A percentile compares a stretch with the other conserved stretches of the same genome.
These are phyloP conservation scores for Rhingia campestris DNA, from an alignment of 2,888 invertebrate species.

Conservation along the genomic window DNA sequence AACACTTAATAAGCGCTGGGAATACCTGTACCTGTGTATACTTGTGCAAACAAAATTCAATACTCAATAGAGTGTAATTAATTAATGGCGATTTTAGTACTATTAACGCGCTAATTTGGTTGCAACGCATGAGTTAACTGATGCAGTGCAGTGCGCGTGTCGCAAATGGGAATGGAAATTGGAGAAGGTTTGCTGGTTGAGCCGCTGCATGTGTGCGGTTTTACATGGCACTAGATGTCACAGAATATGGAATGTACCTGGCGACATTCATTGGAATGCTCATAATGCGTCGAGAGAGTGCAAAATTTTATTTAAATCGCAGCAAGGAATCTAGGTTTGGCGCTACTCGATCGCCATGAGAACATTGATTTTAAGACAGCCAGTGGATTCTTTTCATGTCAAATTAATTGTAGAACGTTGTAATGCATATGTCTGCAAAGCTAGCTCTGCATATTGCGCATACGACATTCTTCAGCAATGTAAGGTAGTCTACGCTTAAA, in stretches of 20 bases:
- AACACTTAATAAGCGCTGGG: conserved; percentile 70
- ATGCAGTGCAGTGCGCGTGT: conserved; percentile 26
- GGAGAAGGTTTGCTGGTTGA: conserved; percentile 56
- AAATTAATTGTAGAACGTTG: neutral
- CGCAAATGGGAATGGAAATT: conserved; percentile 66
- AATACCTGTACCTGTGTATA: conserved; percentile 31
- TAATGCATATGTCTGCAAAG: too few relatives aligned
- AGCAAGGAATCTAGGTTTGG: conserved; percentile 46
- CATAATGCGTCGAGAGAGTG: conserved; percentile 45
- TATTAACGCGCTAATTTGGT: conserved; percentile 70
- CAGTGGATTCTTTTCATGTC: conserved; percentile 6
- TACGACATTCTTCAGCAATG: too few relatives aligned
- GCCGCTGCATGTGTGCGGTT: neutral
- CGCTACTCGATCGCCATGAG: conserved; percentile 60
- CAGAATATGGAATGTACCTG: conserved; percentile 67
- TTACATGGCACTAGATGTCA: conserved; percentile 65
- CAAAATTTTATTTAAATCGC: conserved; percentile 67
- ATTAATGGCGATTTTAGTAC: conserved; percentile 70
- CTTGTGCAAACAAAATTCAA: conserved; percentile 38
- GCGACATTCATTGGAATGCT: conserved; percentile 62
- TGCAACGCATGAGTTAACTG: conserved; percentile 52
- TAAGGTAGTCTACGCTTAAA: too few relatives aligned
- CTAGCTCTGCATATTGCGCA: too few relatives aligned
- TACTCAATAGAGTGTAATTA: conserved; percentile 44
- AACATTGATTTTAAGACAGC: conserved; percentile 1